Percentiles rank a stretch among this genome's conserved stretches.
phyloP scores from a whole-genome alignment of 2,113 vertebrate genomes.

The Hydrolagus affinis region DNA sequence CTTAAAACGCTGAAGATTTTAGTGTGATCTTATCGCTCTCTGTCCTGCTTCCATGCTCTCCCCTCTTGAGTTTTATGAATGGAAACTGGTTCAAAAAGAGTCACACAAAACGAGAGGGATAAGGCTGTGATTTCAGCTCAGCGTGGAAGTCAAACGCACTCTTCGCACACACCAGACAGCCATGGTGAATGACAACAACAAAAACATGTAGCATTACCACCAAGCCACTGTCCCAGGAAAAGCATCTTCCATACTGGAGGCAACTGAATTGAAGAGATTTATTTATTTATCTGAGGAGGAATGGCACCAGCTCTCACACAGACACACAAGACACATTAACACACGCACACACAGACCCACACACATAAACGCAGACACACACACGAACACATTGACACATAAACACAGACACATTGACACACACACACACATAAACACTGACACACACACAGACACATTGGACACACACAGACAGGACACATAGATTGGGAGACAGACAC shows the following conservation, averaged over 20 bases:
- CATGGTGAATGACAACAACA: background rate
- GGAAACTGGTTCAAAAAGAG: background rate
- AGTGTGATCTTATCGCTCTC: background rate
- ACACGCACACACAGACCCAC: no score
- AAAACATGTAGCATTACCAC: slow-evolving; percentile 1
- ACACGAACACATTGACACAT: no score
- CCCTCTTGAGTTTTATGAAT: background rate
- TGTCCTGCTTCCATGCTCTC: background rate
- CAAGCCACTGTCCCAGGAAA: background rate
- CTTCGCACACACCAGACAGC: background rate
- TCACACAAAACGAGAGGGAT: no score
- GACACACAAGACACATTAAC: no score
- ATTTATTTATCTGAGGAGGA: no score
- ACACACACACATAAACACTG: no score
- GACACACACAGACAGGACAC: no score
- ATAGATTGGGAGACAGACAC: no score
- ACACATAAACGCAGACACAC: no score
- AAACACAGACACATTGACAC: no score
- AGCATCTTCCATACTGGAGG: slow-evolving; percentile 8
- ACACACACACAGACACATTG: no score
- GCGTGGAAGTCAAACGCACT: background rate
- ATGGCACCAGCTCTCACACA: no score
- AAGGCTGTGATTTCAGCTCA: background rate
- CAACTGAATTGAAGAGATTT: background rate
- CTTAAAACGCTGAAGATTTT: background rate